Base-by-base conservation (phyloP, 1,140 invertebrate species). In the Cotesia glomerata region DNA sequence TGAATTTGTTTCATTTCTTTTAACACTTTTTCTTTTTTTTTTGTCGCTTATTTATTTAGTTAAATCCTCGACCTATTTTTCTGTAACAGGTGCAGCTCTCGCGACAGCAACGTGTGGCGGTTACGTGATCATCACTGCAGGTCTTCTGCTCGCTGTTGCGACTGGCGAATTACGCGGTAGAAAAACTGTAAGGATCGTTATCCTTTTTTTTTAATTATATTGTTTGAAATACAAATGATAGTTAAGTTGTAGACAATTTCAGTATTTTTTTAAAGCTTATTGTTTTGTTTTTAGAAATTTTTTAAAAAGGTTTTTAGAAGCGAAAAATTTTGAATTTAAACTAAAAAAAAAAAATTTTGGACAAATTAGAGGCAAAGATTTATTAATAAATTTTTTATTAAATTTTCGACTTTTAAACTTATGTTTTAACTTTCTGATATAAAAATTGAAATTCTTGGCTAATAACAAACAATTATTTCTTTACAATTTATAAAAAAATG, bases 41-140 rank as follows among this genome's bases (percentile, higher is more conserved):
- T 18, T 2, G 26, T 26, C 26, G 26, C 26, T 26, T 26, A 26
- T 26, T 26, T 26, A 26, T 26, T 26, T 26, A 26, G 26, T 26
- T 26, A 65, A 69, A 63, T 69, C 56, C 68, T 77, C 68, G 58
- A 74, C 58, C 26, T 51, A 63, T 73, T 72, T 69, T 70, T 68
- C 54, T 69, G 18, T 68, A 45, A 71, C 76, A 88, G 88, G 87
- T 59, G 86, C 88, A 72, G 81, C 87, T 71, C 85, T 89, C 68
- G 87, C 88, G 58, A 86, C 88, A 75, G 84, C 85, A 11, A 88
- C 88, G 45, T 88, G 87, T 70, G 88, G 88, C 84, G 90, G 92
- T 77, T 94, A 92, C 84, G 83, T 91, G 77, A 92, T 94, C 71
- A 91, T 93, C 76, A 92, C 91, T 11, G 85, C 90, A 34, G 92